Conservation (phyloP, 2,888 invertebrate genomes). For the Yponomeuta cagnagella region DNA sequence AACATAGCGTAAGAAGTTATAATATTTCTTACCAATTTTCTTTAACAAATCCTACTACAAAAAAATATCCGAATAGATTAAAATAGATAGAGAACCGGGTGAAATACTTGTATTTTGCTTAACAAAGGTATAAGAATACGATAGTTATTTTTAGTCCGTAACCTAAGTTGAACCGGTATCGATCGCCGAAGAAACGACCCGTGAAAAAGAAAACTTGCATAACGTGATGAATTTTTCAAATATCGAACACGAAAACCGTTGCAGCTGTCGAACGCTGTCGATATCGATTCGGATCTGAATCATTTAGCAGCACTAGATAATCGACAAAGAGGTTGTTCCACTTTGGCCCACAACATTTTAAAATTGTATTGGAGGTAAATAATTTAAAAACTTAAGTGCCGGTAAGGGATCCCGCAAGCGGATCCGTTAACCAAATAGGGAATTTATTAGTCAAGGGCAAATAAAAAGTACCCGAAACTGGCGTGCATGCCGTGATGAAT, state of each 20-base stretch:
- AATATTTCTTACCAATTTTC: too few species aligned
- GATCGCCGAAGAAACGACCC: not conserved
- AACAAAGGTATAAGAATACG: not conserved
- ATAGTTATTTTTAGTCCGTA: not conserved
- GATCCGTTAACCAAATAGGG: too few species aligned
- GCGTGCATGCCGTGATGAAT: too few species aligned
- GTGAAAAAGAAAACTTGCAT: not conserved
- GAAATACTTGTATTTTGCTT: not conserved
- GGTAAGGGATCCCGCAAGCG: too few species aligned
- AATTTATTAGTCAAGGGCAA: too few species aligned
- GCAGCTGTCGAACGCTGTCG: constrained; percentile 30
- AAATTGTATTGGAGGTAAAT: too few species aligned
- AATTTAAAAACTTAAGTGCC: too few species aligned
- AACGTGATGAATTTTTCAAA: constrained; percentile 1
- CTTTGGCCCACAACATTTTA: not conserved
- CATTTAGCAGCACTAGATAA: constrained; percentile 50
- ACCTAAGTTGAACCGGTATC: not conserved
- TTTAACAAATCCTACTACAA: too few species aligned
- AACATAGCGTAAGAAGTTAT: too few species aligned
- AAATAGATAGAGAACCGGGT: too few species aligned
- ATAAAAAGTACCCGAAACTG: too few species aligned
- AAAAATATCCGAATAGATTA: too few species aligned
- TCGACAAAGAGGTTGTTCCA: constrained; percentile 27
- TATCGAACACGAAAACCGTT: not conserved
- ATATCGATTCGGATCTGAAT: constrained; percentile 47